Evolutionary conservation across 2,113 vertebrate species (phyloP).

Genomic region (Choloepus hoffmanni): DNA sequence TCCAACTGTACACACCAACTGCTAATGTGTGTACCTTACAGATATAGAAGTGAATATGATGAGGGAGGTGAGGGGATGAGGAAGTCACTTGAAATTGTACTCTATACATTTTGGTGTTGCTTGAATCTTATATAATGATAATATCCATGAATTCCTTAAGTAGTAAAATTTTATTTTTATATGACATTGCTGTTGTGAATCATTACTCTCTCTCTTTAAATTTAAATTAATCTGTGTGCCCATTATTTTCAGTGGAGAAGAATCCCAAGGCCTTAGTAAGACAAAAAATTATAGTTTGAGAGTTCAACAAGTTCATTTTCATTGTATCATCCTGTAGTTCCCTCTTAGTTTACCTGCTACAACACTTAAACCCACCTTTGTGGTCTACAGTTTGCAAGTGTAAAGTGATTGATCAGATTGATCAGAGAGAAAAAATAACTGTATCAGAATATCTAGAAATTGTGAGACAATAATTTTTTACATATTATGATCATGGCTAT

Average conservation of each 20-base stretch:
- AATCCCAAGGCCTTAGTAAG: not conserved
- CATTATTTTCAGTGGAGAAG: not conserved
- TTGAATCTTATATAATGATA: not conserved
- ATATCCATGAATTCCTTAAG: not conserved
- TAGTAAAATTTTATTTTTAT: not conserved
- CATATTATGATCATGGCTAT: not conserved
- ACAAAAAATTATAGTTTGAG: not conserved
- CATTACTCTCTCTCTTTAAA: not conserved
- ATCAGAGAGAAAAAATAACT: not conserved
- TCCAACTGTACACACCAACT: not conserved
- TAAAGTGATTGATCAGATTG: not conserved
- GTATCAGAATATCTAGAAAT: not conserved
- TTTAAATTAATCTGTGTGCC: not conserved
- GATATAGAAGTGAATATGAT: accelerated
- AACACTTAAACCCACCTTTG: not conserved
- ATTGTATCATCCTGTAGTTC: no score
- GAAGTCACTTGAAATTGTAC: no score
- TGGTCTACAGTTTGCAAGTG: not conserved
- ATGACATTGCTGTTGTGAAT: not conserved
- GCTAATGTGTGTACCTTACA: accelerated
- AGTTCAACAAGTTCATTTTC: not conserved
- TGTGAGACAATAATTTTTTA: not conserved
- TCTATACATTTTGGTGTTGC: not conserved
- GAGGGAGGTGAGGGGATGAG: no score
- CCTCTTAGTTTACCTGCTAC: not conserved